A percentile compares a stretch with the other conserved stretches of the same genome.
Conservation (phyloP, 2,113 vertebrate species). For the Elephantulus edwardii region DNA sequence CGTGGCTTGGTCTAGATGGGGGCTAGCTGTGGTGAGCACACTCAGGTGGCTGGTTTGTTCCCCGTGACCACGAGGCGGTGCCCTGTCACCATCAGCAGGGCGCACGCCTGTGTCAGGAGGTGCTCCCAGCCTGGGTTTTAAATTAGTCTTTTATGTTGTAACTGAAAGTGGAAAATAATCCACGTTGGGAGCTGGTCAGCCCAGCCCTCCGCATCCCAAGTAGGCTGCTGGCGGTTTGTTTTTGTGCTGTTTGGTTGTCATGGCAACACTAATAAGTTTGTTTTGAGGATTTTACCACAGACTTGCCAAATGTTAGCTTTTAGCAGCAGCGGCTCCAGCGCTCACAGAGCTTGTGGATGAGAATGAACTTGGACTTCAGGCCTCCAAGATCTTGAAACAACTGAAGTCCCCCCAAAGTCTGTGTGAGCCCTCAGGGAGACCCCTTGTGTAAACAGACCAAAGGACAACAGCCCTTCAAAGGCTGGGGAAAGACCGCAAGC, state of each 20-base stretch:
- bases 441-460: accelerated
- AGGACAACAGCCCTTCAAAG: accelerated
- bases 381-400: neutral
- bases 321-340: conserved; percentile 1
- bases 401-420: neutral
- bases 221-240: conserved; percentile 71
- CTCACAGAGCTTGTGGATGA: accelerated
- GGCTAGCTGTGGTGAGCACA: too few species aligned
- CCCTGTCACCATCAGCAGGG: neutral
- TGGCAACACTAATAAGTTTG: conserved; percentile 77
- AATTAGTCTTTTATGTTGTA: conserved; percentile 40
- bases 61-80: neutral
- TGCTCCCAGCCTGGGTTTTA: conserved; percentile 56
- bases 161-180: conserved; percentile 34
- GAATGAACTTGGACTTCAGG: neutral
- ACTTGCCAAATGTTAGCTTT: conserved; percentile 69
- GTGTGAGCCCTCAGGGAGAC: accelerated
- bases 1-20: too few species aligned
- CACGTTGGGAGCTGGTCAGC: conserved; percentile 43
- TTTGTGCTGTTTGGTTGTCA: conserved; percentile 80
- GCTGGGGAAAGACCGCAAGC: accelerated
- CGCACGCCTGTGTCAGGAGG: accelerated
- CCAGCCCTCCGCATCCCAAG: conserved; percentile 59
- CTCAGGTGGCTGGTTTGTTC: too few species aligned
- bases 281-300: conserved; percentile 68